These are phyloP conservation scores for Luffia ferchaultella DNA, from an alignment of 2,888 invertebrate genomes.

Conservation along the genomic window DNA sequence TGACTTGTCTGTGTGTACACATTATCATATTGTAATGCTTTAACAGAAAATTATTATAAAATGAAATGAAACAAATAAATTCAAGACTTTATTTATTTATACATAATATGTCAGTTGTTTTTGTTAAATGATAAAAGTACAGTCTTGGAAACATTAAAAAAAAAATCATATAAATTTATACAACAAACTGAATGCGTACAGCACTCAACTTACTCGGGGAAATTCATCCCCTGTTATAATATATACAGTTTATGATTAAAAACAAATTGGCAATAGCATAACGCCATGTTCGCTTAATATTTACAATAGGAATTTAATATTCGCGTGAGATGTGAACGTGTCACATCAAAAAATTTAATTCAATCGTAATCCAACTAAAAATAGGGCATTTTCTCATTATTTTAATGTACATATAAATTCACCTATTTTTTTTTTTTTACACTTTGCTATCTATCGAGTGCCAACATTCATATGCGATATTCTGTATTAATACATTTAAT, in stretches of 20 bases:
- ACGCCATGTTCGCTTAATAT: too few relatives aligned
- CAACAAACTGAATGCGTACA: slow-evolving; percentile 11
- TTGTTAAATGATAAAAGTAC: slow-evolving; percentile 44
- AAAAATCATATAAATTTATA: slow-evolving; percentile 14
- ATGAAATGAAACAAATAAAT: slow-evolving; percentile 1
- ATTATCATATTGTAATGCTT: too few relatives aligned
- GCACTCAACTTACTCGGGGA: slow-evolving; percentile 1
- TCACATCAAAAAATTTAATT: neutral
- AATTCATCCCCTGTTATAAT: neutral
- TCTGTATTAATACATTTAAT: neutral
- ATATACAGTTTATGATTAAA: neutral
- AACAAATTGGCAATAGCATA: neutral
- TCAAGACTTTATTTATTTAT: slow-evolving; percentile 50
- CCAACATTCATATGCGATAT: neutral
- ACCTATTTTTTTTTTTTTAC: neutral
- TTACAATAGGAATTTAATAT: neutral
- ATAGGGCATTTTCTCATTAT: neutral
- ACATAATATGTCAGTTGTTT: slow-evolving; percentile 56
- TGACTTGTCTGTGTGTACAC: too few relatives aligned
- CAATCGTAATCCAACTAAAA: neutral
- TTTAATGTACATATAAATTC: neutral
- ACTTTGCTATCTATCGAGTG: neutral
- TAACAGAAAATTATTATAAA: neutral
- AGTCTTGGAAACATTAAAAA: slow-evolving; percentile 29
- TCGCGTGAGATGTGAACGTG: neutral